Evolutionary conservation across 2,113 vertebrate species (phyloP).

Genomic region (Apistogramma diplotaenia): DNA sequence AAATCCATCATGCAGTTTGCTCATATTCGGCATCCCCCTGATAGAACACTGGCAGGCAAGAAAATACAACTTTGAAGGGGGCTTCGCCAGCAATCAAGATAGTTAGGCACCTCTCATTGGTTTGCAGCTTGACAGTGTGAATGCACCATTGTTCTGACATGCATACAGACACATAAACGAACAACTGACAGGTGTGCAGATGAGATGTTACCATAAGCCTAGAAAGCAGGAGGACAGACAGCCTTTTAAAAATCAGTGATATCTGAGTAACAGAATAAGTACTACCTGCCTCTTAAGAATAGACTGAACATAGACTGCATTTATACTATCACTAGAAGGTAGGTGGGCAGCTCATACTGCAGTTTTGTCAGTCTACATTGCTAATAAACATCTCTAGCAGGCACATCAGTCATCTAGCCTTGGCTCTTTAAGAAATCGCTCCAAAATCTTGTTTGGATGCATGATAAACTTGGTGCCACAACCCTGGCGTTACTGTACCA

Average conservation of each 20-base stretch:
- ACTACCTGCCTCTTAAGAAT: slow-evolving; percentile 3
- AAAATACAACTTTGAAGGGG: slow-evolving; percentile 15
- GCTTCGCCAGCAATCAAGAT: not conserved
- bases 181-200: not conserved
- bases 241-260: not conserved
- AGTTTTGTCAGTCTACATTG: not conserved
- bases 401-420: not conserved
- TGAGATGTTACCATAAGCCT: not conserved
- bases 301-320: not conserved
- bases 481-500: not conserved
- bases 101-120: not conserved
- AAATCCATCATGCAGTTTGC: slow-evolving; percentile 44
- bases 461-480: not conserved
- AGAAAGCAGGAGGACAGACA: not conserved
- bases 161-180: not conserved
- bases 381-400: not conserved
- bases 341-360: slow-evolving; percentile 18
- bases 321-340: not conserved
- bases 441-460: not conserved
- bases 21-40: slow-evolving; percentile 25
- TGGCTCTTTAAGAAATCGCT: not conserved
- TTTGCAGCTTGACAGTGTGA: slow-evolving; percentile 10
- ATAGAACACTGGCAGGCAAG: slow-evolving; percentile 17
- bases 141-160: not conserved
- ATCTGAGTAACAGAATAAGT: slow-evolving; percentile 15